These are phyloP conservation scores for Nomada ferruginata DNA, from an alignment of 2,888 invertebrate genomes.

Conservation along the genomic window DNA sequence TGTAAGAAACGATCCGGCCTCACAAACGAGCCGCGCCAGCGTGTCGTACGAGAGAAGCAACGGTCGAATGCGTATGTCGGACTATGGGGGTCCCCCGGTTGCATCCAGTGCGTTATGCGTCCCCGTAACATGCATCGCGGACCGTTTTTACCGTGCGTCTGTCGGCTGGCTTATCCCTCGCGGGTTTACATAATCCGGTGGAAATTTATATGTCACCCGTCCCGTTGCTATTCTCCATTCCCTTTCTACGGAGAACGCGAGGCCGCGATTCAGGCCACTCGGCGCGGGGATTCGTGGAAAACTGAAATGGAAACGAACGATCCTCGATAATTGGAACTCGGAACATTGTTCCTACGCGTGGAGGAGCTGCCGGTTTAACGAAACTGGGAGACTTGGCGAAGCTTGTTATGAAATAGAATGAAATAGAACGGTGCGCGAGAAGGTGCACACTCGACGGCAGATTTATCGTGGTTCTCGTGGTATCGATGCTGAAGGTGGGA, in stretches of 20 bases:
- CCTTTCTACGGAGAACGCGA: slow-evolving; percentile 43
- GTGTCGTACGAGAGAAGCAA: slow-evolving; percentile 57
- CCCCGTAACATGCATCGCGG: slow-evolving; percentile 34
- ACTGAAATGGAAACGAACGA: slow-evolving; percentile 31
- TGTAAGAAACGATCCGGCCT: slow-evolving; percentile 58
- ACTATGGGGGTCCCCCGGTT: slow-evolving; percentile 29
- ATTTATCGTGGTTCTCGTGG: no score
- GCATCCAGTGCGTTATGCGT: slow-evolving; percentile 57
- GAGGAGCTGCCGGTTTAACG: neutral
- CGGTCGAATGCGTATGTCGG: slow-evolving; percentile 57
- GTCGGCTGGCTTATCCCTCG: slow-evolving; percentile 33
- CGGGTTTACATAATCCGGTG: slow-evolving; percentile 53
- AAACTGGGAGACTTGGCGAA: neutral
- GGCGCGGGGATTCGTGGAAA: slow-evolving; percentile 12
- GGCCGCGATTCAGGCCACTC: neutral
- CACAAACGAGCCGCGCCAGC: slow-evolving; percentile 65
- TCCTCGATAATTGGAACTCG: neutral
- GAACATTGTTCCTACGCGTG: neutral
- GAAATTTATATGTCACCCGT: slow-evolving; percentile 46
- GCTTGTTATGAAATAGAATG: neutral
- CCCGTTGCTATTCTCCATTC: slow-evolving; percentile 34
- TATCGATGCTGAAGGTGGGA: no score
- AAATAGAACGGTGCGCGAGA: no score
- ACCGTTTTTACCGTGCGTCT: slow-evolving; percentile 31
- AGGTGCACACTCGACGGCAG: no score